phyloP scores from a whole-genome alignment of 2,888 invertebrate genomes.

The Oscheius sp. region DNA sequence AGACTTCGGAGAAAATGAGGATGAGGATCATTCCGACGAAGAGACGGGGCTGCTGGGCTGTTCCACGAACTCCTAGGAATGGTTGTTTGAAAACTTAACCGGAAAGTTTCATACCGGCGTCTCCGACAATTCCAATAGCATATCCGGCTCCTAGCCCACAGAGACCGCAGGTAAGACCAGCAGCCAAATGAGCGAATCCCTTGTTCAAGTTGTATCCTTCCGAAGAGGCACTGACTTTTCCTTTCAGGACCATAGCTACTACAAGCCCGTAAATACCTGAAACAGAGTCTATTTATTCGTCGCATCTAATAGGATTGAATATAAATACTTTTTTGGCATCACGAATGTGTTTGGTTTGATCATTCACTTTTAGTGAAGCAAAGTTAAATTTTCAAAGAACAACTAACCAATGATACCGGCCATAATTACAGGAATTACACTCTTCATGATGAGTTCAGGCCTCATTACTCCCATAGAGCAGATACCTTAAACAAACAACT shows the following conservation, averaged over 20 bases:
- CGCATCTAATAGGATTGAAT: neutral
- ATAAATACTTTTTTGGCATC: too few relatives aligned
- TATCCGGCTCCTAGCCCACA: constrained; percentile 98
- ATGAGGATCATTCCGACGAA: constrained; percentile 93
- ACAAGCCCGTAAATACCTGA: constrained; percentile 96
- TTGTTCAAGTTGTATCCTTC: constrained; percentile 59
- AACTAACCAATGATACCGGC: constrained; percentile 75
- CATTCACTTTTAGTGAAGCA: too few relatives aligned
- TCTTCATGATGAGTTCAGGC: constrained; percentile 99
- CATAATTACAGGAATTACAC: constrained; percentile 91
- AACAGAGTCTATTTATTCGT: neutral
- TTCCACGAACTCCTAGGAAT: constrained; percentile 85
- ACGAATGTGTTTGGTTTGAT: too few relatives aligned
- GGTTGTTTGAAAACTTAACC: neutral
- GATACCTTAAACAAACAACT: constrained; percentile 77
- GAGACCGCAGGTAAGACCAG: constrained; percentile 95
- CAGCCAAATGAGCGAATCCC: constrained; percentile 96
- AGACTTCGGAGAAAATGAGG: constrained; percentile 97
- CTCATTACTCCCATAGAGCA: constrained; percentile 99
- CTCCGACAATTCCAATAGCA: constrained; percentile 96
- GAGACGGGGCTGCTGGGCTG: constrained; percentile 96
- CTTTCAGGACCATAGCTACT: constrained; percentile 92
- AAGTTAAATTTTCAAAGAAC: too few relatives aligned
- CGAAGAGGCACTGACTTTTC: constrained; percentile 63
- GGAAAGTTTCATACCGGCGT: constrained; percentile 39